Evolutionary conservation across 2,888 invertebrate species (phyloP).

Genomic region (Andrena praecox): DNA sequence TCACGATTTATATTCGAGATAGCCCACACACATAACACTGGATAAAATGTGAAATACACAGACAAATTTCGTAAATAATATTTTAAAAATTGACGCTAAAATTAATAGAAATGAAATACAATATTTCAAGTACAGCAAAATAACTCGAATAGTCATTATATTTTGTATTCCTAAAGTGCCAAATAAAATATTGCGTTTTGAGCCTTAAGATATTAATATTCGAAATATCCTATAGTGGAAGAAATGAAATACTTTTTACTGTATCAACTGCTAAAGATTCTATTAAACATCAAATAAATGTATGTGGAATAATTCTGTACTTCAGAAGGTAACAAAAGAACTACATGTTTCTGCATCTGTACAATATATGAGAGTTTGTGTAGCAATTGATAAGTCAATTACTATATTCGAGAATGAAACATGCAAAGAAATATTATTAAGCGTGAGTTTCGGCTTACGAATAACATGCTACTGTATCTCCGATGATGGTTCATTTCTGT

Average conservation of each 20-base stretch:
- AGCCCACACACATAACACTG: background rate
- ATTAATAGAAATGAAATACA: too few species aligned
- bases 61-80: too few species aligned
- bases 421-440: slow-evolving; percentile 76
- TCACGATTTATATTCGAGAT: background rate
- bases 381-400: slow-evolving; percentile 80
- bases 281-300: background rate
- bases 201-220: too few species aligned
- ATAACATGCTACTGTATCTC: slow-evolving; percentile 78
- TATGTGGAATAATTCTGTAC: slow-evolving; percentile 11
- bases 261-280: background rate
- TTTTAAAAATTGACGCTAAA: too few species aligned
- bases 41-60: background rate
- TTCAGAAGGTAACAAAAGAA: slow-evolving; percentile 42
- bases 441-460: slow-evolving; percentile 74
- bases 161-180: background rate
- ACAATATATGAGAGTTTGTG: slow-evolving; percentile 75
- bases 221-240: background rate
- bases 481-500: slow-evolving; percentile 74
- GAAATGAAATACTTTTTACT: background rate
- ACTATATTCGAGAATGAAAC: slow-evolving; percentile 80
- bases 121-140: too few species aligned
- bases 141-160: background rate
- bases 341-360: slow-evolving; percentile 71
- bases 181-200: too few species aligned